Percentiles rank a stretch among this genome's conserved stretches.
Evolutionary conservation across 2,797 vertebrate genomes (phyloP).

Genomic region (Eulemur albifrons): DNA sequence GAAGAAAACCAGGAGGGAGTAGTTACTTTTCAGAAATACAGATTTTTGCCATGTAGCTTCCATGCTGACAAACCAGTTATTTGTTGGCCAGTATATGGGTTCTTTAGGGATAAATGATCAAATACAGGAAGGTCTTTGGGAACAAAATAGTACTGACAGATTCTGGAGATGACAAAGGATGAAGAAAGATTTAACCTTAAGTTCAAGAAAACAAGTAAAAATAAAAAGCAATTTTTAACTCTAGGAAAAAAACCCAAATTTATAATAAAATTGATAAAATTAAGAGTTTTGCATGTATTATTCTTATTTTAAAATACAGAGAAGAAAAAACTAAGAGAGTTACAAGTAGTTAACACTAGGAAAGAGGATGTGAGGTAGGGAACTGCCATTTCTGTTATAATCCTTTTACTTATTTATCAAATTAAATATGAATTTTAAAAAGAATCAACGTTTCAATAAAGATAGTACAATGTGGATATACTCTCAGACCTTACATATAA

Average conservation of each 20-base stretch:
- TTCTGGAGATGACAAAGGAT: background rate
- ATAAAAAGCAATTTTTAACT: background rate
- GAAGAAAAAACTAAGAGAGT: background rate
- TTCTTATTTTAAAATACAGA: slow-evolving; percentile 16
- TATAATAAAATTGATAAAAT: slow-evolving; percentile 5
- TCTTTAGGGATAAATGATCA: slow-evolving; percentile 26
- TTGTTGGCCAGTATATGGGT: background rate
- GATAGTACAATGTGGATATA: background rate
- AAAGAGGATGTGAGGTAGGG: background rate
- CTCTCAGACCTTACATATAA: background rate
- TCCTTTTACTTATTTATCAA: background rate
- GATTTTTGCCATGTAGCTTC: background rate
- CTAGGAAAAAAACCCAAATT: background rate
- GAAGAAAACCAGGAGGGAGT: slow-evolving; percentile 10
- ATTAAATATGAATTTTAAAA: slow-evolving; percentile 2
- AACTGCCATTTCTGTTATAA: background rate
- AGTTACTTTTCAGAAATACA: background rate
- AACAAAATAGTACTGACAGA: background rate
- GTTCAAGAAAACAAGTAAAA: slow-evolving; percentile 16
- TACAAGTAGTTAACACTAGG: background rate
- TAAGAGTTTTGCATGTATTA: background rate
- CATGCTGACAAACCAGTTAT: background rate
- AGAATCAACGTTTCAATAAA: slow-evolving; percentile 18
- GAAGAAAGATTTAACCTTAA: slow-evolving; percentile 11
- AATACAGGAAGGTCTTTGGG: background rate